Base-by-base conservation (phyloP, 2,888 invertebrate species). In the Sicus ferrugineus region DNA sequence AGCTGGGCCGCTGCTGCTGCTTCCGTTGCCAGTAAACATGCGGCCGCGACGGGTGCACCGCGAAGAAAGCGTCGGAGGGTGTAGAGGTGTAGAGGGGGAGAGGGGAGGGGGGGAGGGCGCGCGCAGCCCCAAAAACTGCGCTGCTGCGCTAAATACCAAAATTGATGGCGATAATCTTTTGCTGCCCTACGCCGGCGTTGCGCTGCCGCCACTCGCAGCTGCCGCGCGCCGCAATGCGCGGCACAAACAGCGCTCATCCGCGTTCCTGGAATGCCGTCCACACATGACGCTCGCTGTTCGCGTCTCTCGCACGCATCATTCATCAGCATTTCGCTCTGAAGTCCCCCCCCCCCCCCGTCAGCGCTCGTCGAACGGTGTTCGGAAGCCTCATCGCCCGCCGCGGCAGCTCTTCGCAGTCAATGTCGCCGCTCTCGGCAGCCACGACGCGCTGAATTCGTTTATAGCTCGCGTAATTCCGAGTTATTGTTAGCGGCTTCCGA, bases 161-260 rank as follows among this genome's bases (percentile, higher is more conserved):
- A 81, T 81, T 81, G 82, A 81, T 81, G 82, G 76, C 79, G 78
- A 80, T 81, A 81, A 81, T 79, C 80, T 81, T 80, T 65, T 19
- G 52, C 31, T 21, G 46, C 6, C 48, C 31, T 21, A 19, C 21
- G 34, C n/a, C 48, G 19, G 11, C 61, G 3, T 9, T 6, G 21
- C 2, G 23, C n/a, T n/a, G n/a, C n/a, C n/a, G n/a, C 62, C 3
- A 2, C 56, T 3, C 56, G 19, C 46, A 6, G 16, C n/a, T 7
- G 9, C 30, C 9, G 5, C 5, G 34, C 54, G 16, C 52, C 38
- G 38, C 50, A n/a, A 30, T 28, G n/a, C 19, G 46, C n/a, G 11
- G n/a, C 46, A 19, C 48, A 61, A n/a, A n/a, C n/a, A n/a, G n/a
- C n/a, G n/a, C n/a, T n/a, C n/a, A n/a, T n/a, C n/a, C n/a, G n/a